phyloP scores from a whole-genome alignment of 2,888 invertebrate genomes.

The Tolmerus cingulatus region DNA sequence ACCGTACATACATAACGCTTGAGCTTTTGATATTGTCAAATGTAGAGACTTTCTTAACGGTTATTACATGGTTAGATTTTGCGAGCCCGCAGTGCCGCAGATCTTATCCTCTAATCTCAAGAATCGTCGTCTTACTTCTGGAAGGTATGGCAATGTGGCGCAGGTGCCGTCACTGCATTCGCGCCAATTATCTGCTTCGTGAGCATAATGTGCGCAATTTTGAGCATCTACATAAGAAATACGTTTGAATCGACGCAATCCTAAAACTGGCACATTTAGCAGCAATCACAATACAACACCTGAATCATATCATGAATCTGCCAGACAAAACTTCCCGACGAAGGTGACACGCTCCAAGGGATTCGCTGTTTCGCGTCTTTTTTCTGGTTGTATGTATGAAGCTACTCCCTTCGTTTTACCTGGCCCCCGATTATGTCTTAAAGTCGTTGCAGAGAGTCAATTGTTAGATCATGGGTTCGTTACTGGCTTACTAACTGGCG shows the following conservation, averaged over 20 bases:
- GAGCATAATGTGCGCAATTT: slow-evolving; percentile 9
- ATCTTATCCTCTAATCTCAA: background rate
- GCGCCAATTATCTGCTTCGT: slow-evolving; percentile 31
- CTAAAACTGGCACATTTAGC: background rate
- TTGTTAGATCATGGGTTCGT: slow-evolving; percentile 7
- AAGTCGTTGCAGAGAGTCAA: background rate
- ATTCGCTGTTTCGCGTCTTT: background rate
- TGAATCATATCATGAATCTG: background rate
- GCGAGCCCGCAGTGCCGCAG: background rate
- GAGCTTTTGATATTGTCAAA: slow-evolving; percentile 6
- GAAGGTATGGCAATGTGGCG: background rate
- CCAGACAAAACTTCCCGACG: background rate
- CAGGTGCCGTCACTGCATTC: background rate
- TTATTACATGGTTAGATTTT: slow-evolving; percentile 3
- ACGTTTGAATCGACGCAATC: background rate
- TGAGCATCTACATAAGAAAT: background rate
- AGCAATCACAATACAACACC: slow-evolving; percentile 19
- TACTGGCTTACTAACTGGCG: background rate
- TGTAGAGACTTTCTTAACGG: background rate
- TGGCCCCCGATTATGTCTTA: background rate
- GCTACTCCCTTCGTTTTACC: background rate
- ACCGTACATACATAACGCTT: background rate
- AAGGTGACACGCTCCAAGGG: slow-evolving; percentile 46
- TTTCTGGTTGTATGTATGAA: background rate
- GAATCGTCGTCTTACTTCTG: background rate